Base-by-base conservation (phyloP, 2,888 invertebrate genomes). In the Theristus sp. region DNA sequence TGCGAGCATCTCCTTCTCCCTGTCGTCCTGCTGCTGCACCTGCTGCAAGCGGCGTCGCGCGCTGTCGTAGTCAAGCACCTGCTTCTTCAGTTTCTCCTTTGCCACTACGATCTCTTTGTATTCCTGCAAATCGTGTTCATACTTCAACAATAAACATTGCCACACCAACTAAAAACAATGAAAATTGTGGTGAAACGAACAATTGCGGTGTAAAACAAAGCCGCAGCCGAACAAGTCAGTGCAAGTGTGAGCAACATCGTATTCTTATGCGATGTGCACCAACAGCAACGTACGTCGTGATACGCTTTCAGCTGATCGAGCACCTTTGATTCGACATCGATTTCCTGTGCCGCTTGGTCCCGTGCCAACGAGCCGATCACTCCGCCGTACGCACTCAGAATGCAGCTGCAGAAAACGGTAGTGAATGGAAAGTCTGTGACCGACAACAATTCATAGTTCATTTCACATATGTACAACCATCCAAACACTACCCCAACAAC, bases 31-130 rank as follows among this genome's bases (percentile, higher is more conserved):
- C 10, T 20, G 10, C 38, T 10, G 20, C 20, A 38, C 38, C 38
- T 38, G 38, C 38, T 10, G 25, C 3, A 46, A 27, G 3, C 58
- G 29, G 1, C 62, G 24, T 70, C 82, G 83, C 10, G 87, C 86
- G 47, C 86, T 84, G 73, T 91, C 90, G 81, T 87, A 89, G 74
- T 91, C 91, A 70, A 86, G 81, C 65, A 85, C 84, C 63, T 87
- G 82, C 75, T 87, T 85, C 65, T 82, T 83, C 56, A 89, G 79
- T 64, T 84, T 84, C 73, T 85, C 83, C 73, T 86, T 86, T 63
- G 83, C 82, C 76, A 87, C 89, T 74, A 83, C 79, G 69, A 93
- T 87, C n/a, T 20, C 22, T 24, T 52, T 52, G n/a, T 52, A 20
- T n/a, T 52, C 52, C 52, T 52, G 6, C 17, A 52, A 24, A n/a